A percentile compares a stretch with the other conserved stretches of the same genome.
Conservation (phyloP, 1,140 invertebrate genomes). For the Drosophila sp. region DNA sequence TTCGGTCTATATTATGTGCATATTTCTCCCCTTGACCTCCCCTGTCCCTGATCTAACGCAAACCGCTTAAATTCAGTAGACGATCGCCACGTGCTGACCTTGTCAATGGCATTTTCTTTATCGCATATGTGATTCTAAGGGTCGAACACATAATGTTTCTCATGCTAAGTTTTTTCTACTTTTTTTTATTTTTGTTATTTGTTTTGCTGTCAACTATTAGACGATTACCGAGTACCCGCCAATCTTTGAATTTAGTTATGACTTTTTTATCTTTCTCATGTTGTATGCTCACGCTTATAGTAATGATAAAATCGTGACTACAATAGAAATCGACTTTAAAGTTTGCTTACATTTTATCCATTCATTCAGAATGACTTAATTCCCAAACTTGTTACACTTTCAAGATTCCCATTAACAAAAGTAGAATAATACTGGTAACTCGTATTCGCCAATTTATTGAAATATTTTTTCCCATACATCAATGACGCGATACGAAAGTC, state of each 20-base stretch:
- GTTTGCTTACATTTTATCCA: constrained; percentile 4
- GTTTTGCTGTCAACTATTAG: constrained; percentile 14
- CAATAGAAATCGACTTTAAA: constrained; percentile 53
- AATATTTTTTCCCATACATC: neutral
- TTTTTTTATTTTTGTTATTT: constrained; percentile 14
- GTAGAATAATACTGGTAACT: neutral
- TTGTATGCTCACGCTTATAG: constrained; percentile 28
- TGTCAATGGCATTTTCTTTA: constrained; percentile 73
- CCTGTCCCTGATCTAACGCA: constrained; percentile 28
- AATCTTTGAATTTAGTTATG: neutral
- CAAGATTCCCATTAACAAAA: neutral
- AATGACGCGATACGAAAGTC: too few relatives aligned
- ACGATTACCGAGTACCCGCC: neutral
- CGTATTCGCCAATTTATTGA: neutral
- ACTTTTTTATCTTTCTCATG: neutral
- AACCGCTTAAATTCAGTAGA: constrained; percentile 16
- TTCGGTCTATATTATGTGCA: neutral
- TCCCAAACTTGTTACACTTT: neutral
- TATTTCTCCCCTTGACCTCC: constrained; percentile 10
- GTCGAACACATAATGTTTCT: constrained; percentile 54
- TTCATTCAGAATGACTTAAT: neutral
- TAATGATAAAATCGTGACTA: constrained; percentile 58
- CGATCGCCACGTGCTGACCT: constrained; percentile 63
- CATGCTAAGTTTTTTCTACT: constrained; percentile 5
- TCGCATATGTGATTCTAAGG: constrained; percentile 57